Evolutionary conservation across 2,888 invertebrate genomes (phyloP).

Genomic region (Petrophora chlorosata): DNA sequence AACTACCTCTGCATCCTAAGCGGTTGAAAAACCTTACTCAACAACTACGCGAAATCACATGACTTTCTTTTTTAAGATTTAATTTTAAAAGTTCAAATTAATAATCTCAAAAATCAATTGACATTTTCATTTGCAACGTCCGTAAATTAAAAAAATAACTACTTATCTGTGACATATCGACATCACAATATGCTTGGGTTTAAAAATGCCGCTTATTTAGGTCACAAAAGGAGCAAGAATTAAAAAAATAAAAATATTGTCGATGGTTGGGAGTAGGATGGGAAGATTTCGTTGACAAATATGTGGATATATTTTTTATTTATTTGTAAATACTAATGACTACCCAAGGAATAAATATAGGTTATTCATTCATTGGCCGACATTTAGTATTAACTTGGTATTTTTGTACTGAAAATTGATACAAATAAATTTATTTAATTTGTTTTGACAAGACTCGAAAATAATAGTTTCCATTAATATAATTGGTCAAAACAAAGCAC

Average conservation of each 20-base stretch:
- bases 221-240: constrained; percentile 21
- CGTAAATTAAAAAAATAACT: constrained; percentile 8
- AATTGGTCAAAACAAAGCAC: no score
- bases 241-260: constrained; percentile 18
- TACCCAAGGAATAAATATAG: not conserved
- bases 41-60: no score
- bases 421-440: no score
- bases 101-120: constrained; percentile 13
- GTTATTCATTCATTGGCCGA: no score
- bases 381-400: no score
- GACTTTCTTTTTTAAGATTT: no score
- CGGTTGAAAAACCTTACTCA: no score
- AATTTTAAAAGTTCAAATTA: not conserved
- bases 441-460: no score
- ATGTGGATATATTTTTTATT: not conserved
- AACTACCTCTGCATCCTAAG: no score
- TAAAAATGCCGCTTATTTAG: constrained; percentile 25
- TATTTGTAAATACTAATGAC: no score
- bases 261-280: constrained; percentile 8
- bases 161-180: constrained; percentile 26
- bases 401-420: no score
- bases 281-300: constrained; percentile 14
- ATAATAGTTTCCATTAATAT: no score
- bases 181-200: constrained; percentile 24
- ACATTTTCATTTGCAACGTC: constrained; percentile 20